Percentiles rank a stretch among this genome's conserved stretches.
Evolutionary conservation across 2,888 invertebrate genomes (phyloP).

Genomic region (Rhopalosiphum nymphaeae): DNA sequence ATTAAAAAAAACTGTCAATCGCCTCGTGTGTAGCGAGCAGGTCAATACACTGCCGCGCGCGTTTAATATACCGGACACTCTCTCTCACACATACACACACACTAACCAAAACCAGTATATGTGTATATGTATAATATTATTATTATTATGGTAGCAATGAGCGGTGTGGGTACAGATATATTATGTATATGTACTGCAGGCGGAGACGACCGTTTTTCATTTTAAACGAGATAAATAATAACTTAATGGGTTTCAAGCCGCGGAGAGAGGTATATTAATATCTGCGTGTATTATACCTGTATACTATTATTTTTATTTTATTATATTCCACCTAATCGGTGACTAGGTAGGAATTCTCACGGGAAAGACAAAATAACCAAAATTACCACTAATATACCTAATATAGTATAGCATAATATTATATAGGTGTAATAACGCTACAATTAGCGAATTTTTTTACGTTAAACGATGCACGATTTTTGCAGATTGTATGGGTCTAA

Average conservation of each 20-base stretch:
- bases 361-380: not conserved
- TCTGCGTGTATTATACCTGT: not conserved
- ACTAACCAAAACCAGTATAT: not conserved
- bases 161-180: not conserved
- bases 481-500: not conserved
- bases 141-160: not conserved
- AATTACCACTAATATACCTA: not conserved
- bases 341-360: not conserved
- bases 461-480: not conserved
- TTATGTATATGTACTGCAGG: not conserved
- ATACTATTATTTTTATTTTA: not conserved
- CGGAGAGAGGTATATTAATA: not conserved
- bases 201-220: conserved; percentile 1
- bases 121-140: not conserved
- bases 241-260: not conserved
- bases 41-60: not conserved
- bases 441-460: not conserved
- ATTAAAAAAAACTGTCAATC: not conserved
- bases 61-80: not conserved
- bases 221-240: conserved; percentile 15
- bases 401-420: not conserved
- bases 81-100: not conserved
- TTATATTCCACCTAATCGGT: not conserved
- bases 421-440: not conserved
- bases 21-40: not conserved